These are phyloP conservation scores for Poeciliopsis prolifica DNA, from an alignment of 2,113 vertebrate genomes.

Conservation along the genomic window DNA sequence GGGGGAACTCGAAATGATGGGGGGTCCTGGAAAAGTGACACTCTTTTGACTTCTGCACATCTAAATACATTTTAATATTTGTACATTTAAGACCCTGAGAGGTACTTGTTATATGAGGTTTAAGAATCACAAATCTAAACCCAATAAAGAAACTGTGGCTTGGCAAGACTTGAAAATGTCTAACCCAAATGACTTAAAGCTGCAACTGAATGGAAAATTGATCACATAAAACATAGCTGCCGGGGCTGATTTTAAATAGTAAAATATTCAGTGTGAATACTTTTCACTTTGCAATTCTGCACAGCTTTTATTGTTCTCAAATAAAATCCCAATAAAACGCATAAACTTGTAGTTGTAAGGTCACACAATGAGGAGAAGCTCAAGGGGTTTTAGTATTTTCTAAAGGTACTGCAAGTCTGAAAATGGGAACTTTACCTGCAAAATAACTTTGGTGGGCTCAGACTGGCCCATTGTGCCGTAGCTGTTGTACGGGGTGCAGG, in stretches of 20 bases:
- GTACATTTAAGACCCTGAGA: not conserved
- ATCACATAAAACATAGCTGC: not conserved
- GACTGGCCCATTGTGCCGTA: slow-evolving; percentile 91
- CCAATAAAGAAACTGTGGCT: no score
- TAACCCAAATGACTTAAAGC: not conserved
- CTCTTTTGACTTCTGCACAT: not conserved
- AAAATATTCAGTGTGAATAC: not conserved
- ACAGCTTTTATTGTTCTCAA: not conserved
- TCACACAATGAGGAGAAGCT: no score
- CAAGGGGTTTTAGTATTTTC: not conserved
- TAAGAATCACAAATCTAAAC: no score
- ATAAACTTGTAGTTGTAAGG: no score
- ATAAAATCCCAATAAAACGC: no score
- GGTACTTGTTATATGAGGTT: no score
- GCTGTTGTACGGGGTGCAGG: slow-evolving; percentile 93
- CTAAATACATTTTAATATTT: not conserved
- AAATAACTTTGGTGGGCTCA: slow-evolving; percentile 85
- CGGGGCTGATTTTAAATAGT: no score
- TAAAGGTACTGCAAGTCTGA: not conserved
- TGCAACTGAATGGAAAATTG: not conserved
- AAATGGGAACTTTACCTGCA: slow-evolving; percentile 81
- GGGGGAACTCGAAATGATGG: slow-evolving; percentile 84
- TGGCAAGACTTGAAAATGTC: not conserved
- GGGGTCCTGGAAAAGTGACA: slow-evolving; percentile 81
- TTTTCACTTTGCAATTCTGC: not conserved